Base-by-base conservation (phyloP, 2,113 vertebrate species). In the Sebastes fasciatus region DNA sequence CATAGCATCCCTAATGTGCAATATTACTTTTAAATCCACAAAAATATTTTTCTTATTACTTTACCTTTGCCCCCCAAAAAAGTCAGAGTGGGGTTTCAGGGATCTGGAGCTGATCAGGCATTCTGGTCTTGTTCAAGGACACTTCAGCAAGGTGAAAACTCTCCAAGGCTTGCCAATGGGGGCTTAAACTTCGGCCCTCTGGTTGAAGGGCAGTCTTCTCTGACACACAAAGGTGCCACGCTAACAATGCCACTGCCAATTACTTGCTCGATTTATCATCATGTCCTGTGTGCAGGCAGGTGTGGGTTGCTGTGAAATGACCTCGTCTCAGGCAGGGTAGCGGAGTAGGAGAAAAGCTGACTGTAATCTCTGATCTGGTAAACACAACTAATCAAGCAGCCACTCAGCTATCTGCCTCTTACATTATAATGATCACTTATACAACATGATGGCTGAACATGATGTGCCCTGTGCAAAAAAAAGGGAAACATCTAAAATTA, bases 261-360 rank as follows among this genome's bases (percentile, higher is more conserved):
- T 89, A 85, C 71, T 62, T 77, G 81, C 68, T 90, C 82, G 86
- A 92, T 90, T 89, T 91, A 92, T 92, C 83, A 80, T 84, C 69
- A 66, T 79, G 70, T 49, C 72, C 62, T 12, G 6, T 63, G 57
- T 72, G 64, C 75, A 46, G 34, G 77, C 80, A 87, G 84, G 90
- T 90, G 86, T 69, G 81, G 63, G 74, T 79, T 69, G 64, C 26
- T 86, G 79, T 74, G 19, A 80, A 82, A 74, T 55, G 61, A 82
- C 86, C 85, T 19, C 5, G 42, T 76, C 13, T 54, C 45, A 72
- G 54, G 64, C 58, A 77, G 57, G 45, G 11, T 23, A 75, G 81
- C 62, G 62, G 83, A 90, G 74, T 6, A 46, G 74, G 34, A 80
- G 78, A 74, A 79, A 85, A 72, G 34, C 70, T 78, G 52, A 69